Base-by-base conservation (phyloP, 2,888 invertebrate genomes). In the Macaria liturata region DNA sequence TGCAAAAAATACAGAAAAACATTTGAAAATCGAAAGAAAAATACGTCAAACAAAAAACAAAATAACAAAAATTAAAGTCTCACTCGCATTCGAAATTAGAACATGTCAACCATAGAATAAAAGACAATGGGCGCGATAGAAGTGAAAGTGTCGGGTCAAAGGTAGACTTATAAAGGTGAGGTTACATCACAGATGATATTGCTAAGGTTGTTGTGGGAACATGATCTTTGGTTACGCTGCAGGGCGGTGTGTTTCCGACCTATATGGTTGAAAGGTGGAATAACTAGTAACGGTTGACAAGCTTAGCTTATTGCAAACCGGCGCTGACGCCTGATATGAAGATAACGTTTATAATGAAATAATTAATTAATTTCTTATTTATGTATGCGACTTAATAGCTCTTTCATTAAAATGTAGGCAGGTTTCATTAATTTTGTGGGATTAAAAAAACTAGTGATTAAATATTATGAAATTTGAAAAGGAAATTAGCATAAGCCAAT, bases 181-280 rank as follows among this genome's bases (percentile, higher is more conserved):
- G 65, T 79, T 79, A 67, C 77, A 69, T 79, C 69, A 79, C 58
- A 61, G 68, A 65, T 60, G 68, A 65, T 71, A 65, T 62, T 58
- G 55, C 20, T 20, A 20, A 7, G 56, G 52, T 37, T 47, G 55
- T 57, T 59, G 65, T 72, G 70, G 66, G 69, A 73, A 69, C 62
- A 64, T 65, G 68, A 69, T 65, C 70, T 71, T 68, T 67, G 61
- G 46, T 55, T 58, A 56, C 58, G 58, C 52, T 32, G 48, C 47
- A 42, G 51, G 52, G 44, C 39, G 44, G 48, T 31, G 56, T 4
- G 47, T 20, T 45, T 39, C 47, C 39, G 54, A 54, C 54, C 59
- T 54, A 59, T 34, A 43, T 43, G 44, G 30, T 9, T 54, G 43
- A 46, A 9, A 31, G n/a, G 52, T 57, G 48, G 45, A 52, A 37